phyloP scores from a whole-genome alignment of 2,888 invertebrate genomes.

The Sinotaia quadrata region DNA sequence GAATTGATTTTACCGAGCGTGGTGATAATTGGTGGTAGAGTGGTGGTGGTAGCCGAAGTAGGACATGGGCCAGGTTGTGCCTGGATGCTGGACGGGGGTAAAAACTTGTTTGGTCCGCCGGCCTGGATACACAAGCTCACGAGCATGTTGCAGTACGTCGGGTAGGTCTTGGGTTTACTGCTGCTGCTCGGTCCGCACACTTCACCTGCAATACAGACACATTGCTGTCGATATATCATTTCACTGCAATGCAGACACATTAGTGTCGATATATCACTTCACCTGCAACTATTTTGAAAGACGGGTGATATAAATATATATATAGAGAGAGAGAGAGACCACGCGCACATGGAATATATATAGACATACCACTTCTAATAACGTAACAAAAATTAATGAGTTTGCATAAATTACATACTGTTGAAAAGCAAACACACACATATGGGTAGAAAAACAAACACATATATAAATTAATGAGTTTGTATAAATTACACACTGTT shows the following conservation, averaged over 20 bases:
- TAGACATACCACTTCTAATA: too few relatives aligned
- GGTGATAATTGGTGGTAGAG: neutral
- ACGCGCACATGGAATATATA: too few relatives aligned
- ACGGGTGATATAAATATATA: neutral
- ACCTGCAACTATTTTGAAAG: neutral
- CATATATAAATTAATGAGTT: too few relatives aligned
- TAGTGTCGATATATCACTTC: neutral
- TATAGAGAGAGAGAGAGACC: too few relatives aligned
- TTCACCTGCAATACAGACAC: neutral
- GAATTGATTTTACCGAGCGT: neutral
- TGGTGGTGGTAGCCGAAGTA: neutral
- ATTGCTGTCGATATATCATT: neutral
- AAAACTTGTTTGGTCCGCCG: constrained; percentile 11
- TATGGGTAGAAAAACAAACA: too few relatives aligned
- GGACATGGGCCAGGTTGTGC: constrained; percentile 27
- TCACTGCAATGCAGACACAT: neutral
- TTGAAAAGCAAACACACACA: too few relatives aligned
- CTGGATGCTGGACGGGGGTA: neutral
- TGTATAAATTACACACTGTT: too few relatives aligned
- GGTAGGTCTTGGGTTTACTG: constrained; percentile 11
- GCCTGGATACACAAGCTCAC: constrained; percentile 12
- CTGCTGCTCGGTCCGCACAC: constrained; percentile 31
- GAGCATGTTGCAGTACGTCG: constrained; percentile 31
- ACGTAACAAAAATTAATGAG: too few relatives aligned
- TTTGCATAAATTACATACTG: too few relatives aligned